Evolutionary conservation across 2,888 invertebrate species (phyloP), one percentile per base, ranked within the genome.

Genomic region (Prenolepis imparis): DNA sequence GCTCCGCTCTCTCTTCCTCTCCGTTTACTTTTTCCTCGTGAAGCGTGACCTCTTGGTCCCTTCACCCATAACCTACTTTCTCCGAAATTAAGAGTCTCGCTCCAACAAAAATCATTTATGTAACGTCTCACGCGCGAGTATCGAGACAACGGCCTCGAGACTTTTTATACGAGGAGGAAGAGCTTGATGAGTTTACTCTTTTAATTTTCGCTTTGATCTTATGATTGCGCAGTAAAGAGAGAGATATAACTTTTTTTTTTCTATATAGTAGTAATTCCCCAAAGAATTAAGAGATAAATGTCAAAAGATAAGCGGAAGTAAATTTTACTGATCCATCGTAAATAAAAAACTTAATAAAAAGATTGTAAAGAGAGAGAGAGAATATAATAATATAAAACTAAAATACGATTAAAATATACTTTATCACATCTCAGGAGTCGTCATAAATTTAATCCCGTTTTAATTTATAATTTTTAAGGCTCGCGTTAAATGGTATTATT

Each of bases 1-100:
- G 41, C 78, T 52, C 52, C 11, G 39, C 36, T 57, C 36, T 52
- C 48, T 44, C 41, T 44, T 36, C 28, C 67, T 55, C 61, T 52
- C 44, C 63, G 59, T 73, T 83, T 61, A 55, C 72, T 72, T 70
- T 78, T 73, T 77, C 66, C 28, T 77, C 48, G 18, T 72, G 63
- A 83, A 74, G 64, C 84, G 82, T 80, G 87, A 87, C 88, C 89
- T 86, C 66, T 48, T 67, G 57, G 82, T 81, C 81, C 86, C 87
- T 87, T 87, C 86, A 81, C 80, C 82, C 81, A 55, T 78, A 84
- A 72, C 86, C 89, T 85, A 89, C 89, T 89, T 89, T 89, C 89
- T 68, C 87, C 82, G 73, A 87, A 89, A 89, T 86, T 74, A 82
- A 82, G 73, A 82, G 84, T 59, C 44, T 66, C 82, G 84, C 78